Base-by-base conservation (phyloP, 2,797 vertebrate species). In the Spinus pinus region DNA sequence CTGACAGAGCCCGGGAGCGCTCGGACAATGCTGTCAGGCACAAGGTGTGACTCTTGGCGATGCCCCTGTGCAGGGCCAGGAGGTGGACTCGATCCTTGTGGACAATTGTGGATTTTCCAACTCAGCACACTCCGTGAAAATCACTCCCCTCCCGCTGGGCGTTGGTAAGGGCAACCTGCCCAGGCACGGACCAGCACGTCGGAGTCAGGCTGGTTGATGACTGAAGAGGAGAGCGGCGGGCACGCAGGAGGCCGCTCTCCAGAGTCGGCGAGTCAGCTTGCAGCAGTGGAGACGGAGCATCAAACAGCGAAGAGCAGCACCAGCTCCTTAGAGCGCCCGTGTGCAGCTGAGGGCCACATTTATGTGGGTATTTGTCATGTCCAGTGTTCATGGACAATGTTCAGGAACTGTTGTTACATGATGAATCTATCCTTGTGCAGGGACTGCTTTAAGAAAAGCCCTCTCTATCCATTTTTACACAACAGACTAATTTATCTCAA, bases 251-350 rank as follows among this genome's bases (percentile, higher is more conserved):
- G 42, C n/a, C 0, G 2, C 47, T 41, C 33, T 30, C 42, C 42
- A 11, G 10, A 60, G 49, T 6, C 57, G 15, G 5, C 31, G 9
- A 56, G 49, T 8, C 53, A 27, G 5, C 28, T 37, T 37, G 53
- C 30, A 16, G n/a, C 6, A 1, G 9, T 31, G 46, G 47, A 62
- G 46, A 27, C 0, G 0, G 4, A 41, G 17, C 35, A 58, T 21
- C 15, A 7, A 23, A 22, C 1, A 3, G 19, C 2, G 0, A 77
- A 25, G 65, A 78, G 23, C 46, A 42, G 75, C 17, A 2, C 9
- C 9, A 12, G 60, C 58, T 79, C 39, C 71, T 60, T 35, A 5
- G 5, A 2, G 4, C 31, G 37, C 41, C 47, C 1, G 0, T 18
- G 25, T 54, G n/a, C 78, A 58, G 41, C 39, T 66, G 14, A 7